Conservation (phyloP, 2,797 vertebrate species). For the Rhinoraja longicauda region DNA sequence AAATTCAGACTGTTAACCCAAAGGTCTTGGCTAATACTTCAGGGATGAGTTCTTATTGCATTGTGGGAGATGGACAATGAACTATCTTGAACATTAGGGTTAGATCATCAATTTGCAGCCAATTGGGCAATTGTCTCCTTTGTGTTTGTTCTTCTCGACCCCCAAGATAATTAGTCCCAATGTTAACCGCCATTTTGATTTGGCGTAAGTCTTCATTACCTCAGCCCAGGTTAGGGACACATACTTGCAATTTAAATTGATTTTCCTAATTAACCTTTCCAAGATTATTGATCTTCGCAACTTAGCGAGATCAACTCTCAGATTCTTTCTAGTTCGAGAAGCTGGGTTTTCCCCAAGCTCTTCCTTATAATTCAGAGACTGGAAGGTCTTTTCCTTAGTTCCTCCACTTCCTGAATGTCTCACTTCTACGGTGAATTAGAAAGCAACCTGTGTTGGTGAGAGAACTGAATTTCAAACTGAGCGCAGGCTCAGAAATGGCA, state of each 20-base stretch:
- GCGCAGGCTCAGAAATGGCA: not conserved
- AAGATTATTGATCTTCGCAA: not conserved
- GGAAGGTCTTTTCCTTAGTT: not conserved
- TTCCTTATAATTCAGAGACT: not conserved
- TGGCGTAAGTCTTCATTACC: too few species aligned
- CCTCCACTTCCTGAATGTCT: not conserved
- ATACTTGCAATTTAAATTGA: not conserved
- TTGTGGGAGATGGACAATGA: too few species aligned
- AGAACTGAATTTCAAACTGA: not conserved
- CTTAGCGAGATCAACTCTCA: not conserved
- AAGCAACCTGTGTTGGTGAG: not conserved
- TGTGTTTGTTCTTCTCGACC: too few species aligned
- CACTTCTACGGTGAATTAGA: not conserved
- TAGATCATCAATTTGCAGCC: too few species aligned
- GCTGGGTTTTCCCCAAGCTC: not conserved
- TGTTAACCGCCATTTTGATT: too few species aligned
- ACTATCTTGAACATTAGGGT: too few species aligned
- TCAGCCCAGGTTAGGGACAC: not conserved
- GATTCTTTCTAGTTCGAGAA: not conserved
- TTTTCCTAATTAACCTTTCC: not conserved
- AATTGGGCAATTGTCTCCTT: too few species aligned
- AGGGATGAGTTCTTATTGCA: not conserved
- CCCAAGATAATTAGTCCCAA: too few species aligned
- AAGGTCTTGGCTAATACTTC: not conserved
- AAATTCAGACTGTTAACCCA: not conserved